Evolutionary conservation across 2,113 vertebrate genomes (phyloP).

Genomic region (Eretmochelys imbricata): DNA sequence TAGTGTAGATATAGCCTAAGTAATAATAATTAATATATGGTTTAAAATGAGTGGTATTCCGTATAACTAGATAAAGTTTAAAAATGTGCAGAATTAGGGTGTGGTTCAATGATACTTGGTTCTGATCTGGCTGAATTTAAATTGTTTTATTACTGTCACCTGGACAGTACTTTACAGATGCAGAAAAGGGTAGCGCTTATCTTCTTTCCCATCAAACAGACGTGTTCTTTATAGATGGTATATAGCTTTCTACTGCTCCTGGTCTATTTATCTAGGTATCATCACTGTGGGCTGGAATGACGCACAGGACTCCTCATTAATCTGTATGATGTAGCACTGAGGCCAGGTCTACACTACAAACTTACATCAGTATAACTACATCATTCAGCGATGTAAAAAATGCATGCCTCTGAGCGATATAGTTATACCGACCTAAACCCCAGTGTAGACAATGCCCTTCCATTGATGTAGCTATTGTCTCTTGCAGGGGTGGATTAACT

Average conservation of each 20-base stretch:
- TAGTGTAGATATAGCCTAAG: too few relatives aligned
- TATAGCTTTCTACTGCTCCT: fast-evolving
- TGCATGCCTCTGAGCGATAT: too few relatives aligned
- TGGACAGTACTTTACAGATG: background rate
- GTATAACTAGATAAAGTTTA: background rate
- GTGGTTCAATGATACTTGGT: background rate
- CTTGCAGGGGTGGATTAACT: too few relatives aligned
- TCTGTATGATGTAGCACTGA: background rate
- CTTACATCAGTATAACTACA: too few relatives aligned
- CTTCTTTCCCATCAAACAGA: fast-evolving
- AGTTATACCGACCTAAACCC: too few relatives aligned
- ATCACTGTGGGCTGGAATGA: background rate
- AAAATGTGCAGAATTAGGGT: background rate
- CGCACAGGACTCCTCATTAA: background rate
- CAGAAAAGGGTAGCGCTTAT: fast-evolving
- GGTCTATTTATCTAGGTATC: fast-evolving
- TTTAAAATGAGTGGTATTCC: background rate
- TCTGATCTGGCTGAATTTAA: background rate
- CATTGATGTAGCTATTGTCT: too few relatives aligned
- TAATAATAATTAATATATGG: background rate
- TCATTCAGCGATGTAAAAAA: too few relatives aligned
- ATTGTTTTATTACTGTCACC: background rate
- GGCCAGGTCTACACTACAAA: background rate
- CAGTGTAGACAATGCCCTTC: too few relatives aligned
- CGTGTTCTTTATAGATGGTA: background rate